Conservation (phyloP, 2,797 vertebrate genomes). For the Nasua narica region DNA sequence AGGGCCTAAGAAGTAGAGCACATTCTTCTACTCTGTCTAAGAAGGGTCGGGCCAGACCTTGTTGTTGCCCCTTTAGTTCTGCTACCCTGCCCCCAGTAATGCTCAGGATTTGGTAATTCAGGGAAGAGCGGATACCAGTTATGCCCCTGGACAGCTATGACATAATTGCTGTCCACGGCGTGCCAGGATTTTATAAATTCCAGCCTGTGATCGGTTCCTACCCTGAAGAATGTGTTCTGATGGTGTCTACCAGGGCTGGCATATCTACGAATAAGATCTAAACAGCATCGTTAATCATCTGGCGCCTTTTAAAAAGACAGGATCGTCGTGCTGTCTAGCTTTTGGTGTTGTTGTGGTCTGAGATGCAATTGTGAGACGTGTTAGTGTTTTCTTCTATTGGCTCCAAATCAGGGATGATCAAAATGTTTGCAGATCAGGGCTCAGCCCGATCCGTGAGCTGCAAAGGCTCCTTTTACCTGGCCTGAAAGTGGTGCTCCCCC, state of each 20-base stretch:
- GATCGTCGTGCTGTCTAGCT: neutral
- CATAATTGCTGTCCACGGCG: neutral
- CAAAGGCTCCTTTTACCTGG: neutral
- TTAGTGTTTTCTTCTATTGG: neutral
- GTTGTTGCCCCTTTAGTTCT: neutral
- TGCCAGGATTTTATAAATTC: neutral
- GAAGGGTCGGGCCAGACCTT: neutral
- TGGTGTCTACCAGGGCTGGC: neutral
- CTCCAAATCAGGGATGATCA: neutral
- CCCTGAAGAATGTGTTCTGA: neutral
- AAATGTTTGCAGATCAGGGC: neutral
- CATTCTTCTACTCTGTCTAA: neutral
- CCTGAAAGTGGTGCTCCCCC: neutral
- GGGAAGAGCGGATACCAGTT: neutral
- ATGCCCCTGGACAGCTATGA: neutral
- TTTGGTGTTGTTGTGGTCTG: neutral
- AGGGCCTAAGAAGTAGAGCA: neutral
- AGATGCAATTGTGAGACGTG: neutral
- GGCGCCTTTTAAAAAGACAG: neutral
- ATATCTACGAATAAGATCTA: neutral
- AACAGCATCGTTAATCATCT: slow-evolving; percentile 17
- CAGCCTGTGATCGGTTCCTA: neutral
- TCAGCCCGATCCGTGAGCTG: neutral
- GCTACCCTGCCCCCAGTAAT: neutral
- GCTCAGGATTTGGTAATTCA: neutral